phyloP scores from a whole-genome alignment of 2,888 invertebrate species.

The Drosophila flavopinicola region DNA sequence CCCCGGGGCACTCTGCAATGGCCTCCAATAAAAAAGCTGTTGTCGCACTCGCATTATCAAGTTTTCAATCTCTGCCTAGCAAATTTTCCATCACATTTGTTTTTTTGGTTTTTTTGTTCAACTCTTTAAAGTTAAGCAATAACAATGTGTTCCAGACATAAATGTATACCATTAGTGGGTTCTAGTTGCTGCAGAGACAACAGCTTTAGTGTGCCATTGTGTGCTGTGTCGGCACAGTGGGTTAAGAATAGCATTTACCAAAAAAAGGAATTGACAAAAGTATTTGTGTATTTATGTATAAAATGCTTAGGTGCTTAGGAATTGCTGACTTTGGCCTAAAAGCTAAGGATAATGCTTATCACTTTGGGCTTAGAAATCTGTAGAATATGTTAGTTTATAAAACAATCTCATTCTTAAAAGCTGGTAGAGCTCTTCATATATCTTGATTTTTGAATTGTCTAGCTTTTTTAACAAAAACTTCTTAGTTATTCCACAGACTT shows the following conservation, averaged over 20 bases:
- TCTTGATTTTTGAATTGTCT: no score
- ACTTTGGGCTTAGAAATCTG: no score
- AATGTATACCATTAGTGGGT: slow-evolving; percentile 54
- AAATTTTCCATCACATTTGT: slow-evolving; percentile 8
- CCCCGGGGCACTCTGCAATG: slow-evolving; percentile 8
- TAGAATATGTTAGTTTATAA: no score
- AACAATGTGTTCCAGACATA: slow-evolving; percentile 58
- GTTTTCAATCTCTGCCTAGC: slow-evolving; percentile 24
- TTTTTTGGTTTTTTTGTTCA: slow-evolving; percentile 24
- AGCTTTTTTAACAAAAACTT: no score
- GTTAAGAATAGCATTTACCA: neutral
- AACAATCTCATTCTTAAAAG: no score
- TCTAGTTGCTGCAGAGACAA: slow-evolving; percentile 33
- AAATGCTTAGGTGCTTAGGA: no score
- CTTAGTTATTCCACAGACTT: no score
- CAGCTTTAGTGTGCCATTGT: slow-evolving; percentile 40
- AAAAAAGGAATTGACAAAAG: neutral
- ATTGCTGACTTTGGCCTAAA: no score
- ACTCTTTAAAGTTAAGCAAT: slow-evolving; percentile 65
- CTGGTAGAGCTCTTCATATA: no score
- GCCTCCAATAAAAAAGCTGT: slow-evolving; percentile 12
- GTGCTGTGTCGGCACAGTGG: slow-evolving; percentile 35
- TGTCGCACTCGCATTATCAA: slow-evolving; percentile 29
- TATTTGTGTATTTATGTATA: no score
- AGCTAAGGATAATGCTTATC: no score